Conservation (phyloP, 53 echinoderm and acorn worm species). For the Luidia sarsii region DNA sequence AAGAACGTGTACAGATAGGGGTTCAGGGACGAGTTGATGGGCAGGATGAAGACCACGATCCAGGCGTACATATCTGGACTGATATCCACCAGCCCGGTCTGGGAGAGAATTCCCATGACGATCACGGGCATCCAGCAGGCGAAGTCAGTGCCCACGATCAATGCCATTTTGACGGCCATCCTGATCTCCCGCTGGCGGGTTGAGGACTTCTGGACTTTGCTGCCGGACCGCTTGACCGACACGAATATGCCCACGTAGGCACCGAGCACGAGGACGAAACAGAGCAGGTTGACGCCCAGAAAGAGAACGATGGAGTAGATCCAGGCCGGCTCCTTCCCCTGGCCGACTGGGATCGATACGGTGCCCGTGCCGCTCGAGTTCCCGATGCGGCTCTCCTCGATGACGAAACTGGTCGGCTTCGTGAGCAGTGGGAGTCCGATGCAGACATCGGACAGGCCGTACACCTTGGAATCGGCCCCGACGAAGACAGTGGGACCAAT, state of each 20-base stretch:
- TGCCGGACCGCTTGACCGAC: conserved; percentile 26
- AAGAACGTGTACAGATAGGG: too few relatives aligned
- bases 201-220: background rate
- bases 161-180: too few relatives aligned
- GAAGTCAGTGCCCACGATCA: too few relatives aligned
- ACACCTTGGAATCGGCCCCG: conserved; percentile 26
- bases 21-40: too few relatives aligned
- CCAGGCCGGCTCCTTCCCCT: conserved; percentile 33
- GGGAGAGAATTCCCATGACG: too few relatives aligned
- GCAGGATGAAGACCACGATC: too few relatives aligned
- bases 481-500: conserved; percentile 30
- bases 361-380: background rate
- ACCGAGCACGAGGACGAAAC: conserved; percentile 14
- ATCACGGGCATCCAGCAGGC: too few relatives aligned
- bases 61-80: too few relatives aligned
- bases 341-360: background rate
- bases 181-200: conserved; percentile 30
- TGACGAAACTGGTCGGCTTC: background rate
- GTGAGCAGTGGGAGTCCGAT: conserved; percentile 28
- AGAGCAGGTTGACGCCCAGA: conserved; percentile 53
- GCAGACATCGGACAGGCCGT: conserved; percentile 57
- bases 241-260: conserved; percentile 52
- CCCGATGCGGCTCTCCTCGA: too few relatives aligned
- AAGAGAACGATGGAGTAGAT: too few relatives aligned
- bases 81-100: too few relatives aligned